Evolutionary conservation across 2,113 vertebrate genomes (phyloP), one percentile per base, ranked within the genome.

Genomic region (Ceyx melanurus): DNA sequence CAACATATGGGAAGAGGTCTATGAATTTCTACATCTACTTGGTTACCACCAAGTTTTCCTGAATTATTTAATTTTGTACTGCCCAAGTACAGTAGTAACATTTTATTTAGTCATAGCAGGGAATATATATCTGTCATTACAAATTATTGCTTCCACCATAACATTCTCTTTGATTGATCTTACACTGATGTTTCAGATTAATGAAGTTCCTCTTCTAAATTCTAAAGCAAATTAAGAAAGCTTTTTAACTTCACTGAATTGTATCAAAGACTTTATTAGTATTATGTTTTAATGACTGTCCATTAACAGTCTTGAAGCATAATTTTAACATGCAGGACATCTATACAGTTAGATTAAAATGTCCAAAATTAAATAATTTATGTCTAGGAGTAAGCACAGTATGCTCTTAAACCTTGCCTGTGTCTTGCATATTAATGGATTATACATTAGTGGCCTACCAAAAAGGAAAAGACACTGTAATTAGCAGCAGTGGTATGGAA

Each of bases 161-260:
- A 88, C 4, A 77, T 97, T 90, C 23, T 94, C 19, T 86, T 89
- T 88, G 73, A 89, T 61, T 87, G 40, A 93, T 91, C 89, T 93
- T 91, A 48, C 28, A 48, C 16, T 91, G 70, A 70, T 78, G 17
- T 81, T 91, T 90, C 40, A 90, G 86, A 87, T 89, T 88, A 82
- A 90, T 74, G 58, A 85, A 65, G 35, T 23, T 60, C 15, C 40
- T 94, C 13, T 88, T 97, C 37, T 90, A 73, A 92, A 93, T 96
- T 86, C 65, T 68, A 83, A 94, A 94, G 15, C 33, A 65, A 84
- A 91, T 89, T 83, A 26, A 92, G n/a, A 80, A 91, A 93, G n/a
- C 3, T 40, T 95, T 95, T 91, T 92, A 50, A 84, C 62, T 62
- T 40, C 40, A 70, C 22, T 85, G 81, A 85, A 68, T 96, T 89